Percentiles rank a stretch among this genome's conserved stretches.
phyloP scores from a whole-genome alignment of 1,140 invertebrate species.

The Ceratoteleas bidentatus region DNA sequence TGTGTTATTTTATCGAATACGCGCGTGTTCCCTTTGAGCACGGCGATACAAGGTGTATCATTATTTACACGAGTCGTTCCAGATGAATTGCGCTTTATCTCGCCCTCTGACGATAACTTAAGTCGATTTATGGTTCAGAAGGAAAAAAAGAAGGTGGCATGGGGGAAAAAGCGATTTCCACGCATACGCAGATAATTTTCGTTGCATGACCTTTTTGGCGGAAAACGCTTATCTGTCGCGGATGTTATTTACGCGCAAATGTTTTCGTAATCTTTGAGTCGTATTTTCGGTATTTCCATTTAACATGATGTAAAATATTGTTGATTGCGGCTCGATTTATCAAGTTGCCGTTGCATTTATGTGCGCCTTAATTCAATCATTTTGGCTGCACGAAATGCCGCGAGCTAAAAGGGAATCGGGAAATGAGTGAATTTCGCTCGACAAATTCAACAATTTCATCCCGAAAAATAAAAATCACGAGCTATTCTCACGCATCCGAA shows the following conservation, averaged over 20 bases:
- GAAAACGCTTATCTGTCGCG: constrained; percentile 37
- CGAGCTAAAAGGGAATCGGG: not conserved
- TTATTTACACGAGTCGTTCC: constrained; percentile 33
- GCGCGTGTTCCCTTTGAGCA: constrained; percentile 9
- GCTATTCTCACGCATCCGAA: no score
- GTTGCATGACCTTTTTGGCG: constrained; percentile 19
- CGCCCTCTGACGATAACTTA: constrained; percentile 31
- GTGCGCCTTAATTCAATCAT: constrained; percentile 36
- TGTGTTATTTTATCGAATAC: constrained; percentile 26
- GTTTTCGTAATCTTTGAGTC: constrained; percentile 40
- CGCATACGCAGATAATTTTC: constrained; percentile 24
- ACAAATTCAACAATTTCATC: not conserved
- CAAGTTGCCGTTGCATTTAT: constrained; percentile 22
- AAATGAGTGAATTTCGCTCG: not conserved
- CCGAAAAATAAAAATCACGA: not conserved
- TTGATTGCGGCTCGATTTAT: constrained; percentile 20
- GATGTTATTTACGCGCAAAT: constrained; percentile 36
- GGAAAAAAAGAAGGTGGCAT: not conserved
- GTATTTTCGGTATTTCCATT: constrained; percentile 42
- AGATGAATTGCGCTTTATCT: constrained; percentile 37
- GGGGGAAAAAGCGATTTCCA: constrained; percentile 3
- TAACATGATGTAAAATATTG: constrained; percentile 31
- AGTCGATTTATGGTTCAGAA: constrained; percentile 24
- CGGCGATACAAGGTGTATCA: constrained; percentile 7
- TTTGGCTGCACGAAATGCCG: constrained; percentile 19